Evolutionary conservation across 2,888 invertebrate genomes (phyloP).

Genomic region (Lasius fuliginosus): DNA sequence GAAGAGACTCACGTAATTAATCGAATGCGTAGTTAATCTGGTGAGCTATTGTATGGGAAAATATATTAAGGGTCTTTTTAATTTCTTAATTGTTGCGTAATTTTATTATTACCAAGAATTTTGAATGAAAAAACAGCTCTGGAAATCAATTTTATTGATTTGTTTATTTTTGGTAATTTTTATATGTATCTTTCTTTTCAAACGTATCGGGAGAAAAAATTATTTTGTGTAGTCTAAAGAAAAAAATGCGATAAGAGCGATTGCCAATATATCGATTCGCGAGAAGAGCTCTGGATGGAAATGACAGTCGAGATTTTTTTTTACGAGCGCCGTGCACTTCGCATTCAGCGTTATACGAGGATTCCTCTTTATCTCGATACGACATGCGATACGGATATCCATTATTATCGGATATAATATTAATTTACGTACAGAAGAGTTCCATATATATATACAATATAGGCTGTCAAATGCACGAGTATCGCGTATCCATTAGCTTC

Average conservation of each 20-base stretch:
- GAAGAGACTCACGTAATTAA: too few relatives aligned
- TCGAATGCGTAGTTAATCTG: too few relatives aligned
- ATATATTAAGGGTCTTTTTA: too few relatives aligned
- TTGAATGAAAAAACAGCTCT: too few relatives aligned
- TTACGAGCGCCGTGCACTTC: slow-evolving; percentile 4
- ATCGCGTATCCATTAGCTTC: background rate
- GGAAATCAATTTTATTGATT: too few relatives aligned
- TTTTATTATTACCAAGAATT: too few relatives aligned
- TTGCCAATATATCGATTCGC: slow-evolving; percentile 14
- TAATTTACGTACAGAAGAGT: slow-evolving; percentile 21
- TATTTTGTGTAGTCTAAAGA: background rate
- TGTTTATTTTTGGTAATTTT: too few relatives aligned
- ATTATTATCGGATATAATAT: slow-evolving; percentile 11
- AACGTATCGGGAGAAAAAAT: background rate
- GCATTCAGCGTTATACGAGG: background rate
- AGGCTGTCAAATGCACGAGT: background rate
- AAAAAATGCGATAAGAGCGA: background rate
- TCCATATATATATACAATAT: background rate
- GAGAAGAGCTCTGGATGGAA: background rate
- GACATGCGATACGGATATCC: background rate
- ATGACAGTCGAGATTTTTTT: background rate
- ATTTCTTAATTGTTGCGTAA: too few relatives aligned
- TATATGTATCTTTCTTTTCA: too few relatives aligned
- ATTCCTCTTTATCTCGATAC: background rate
- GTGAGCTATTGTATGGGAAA: too few relatives aligned